Conservation (phyloP, 2,888 invertebrate species). For the Hemicrepidius hirtus region DNA sequence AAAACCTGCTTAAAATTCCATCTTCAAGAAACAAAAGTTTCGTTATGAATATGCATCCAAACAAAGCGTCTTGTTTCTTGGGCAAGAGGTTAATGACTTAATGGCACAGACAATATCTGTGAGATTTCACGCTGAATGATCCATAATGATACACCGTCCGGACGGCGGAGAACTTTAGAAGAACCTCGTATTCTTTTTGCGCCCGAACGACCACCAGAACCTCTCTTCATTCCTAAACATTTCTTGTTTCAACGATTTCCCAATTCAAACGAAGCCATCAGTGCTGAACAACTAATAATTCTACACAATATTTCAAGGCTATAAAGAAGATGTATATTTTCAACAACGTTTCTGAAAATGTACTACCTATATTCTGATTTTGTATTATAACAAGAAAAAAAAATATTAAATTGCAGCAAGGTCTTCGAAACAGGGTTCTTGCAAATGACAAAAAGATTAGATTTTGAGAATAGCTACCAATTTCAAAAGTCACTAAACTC, state of each 20-base stretch:
- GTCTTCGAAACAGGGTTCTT: no score
- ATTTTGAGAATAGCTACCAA: no score
- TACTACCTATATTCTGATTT: no score
- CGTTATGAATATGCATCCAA: constrained; percentile 47
- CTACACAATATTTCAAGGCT: no score
- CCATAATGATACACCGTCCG: constrained; percentile 62
- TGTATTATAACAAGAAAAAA: no score
- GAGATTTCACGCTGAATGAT: constrained; percentile 66
- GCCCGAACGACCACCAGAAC: constrained; percentile 31
- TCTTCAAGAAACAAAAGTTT: constrained; percentile 32
- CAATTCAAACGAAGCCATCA: not conserved
- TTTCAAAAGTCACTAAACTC: no score
- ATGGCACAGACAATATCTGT: constrained; percentile 65
- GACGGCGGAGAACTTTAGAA: constrained; percentile 31
- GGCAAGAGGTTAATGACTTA: constrained; percentile 65
- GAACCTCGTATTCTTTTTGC: constrained; percentile 30
- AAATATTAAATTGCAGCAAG: no score
- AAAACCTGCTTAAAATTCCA: constrained; percentile 33
- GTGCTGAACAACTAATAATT: no score
- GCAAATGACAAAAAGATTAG: no score
- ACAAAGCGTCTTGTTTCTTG: constrained; percentile 50
- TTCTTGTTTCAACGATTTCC: constrained; percentile 2
- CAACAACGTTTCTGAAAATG: no score
- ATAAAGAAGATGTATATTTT: no score
- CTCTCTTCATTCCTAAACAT: constrained; percentile 9